Base-by-base conservation (phyloP, 2,888 invertebrate genomes). In the Rhingia campestris region DNA sequence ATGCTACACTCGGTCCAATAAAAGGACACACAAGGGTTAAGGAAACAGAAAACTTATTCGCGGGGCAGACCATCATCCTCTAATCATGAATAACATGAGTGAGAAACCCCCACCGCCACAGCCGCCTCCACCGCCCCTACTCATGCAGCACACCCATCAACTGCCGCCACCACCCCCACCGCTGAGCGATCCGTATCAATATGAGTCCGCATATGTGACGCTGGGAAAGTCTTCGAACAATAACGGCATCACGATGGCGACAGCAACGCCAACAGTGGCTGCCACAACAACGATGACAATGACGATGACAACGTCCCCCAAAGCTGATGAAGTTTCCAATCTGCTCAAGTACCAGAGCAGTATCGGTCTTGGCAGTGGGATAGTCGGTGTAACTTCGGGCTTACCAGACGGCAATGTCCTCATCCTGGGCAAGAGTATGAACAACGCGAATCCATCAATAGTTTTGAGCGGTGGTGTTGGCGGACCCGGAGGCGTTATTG, bases 211-310 rank as follows among this genome's bases (percentile, higher is more conserved):
- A 70, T 74, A 79, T 79, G 82, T 74, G 63, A 75, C 74, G 75
- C 75, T 82, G 0, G 86, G 73, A 58, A 82, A 86, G 69, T 58
- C 74, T 41, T 69, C 66, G 10, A 80, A 81, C 70, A 80, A 81
- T 70, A 81, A 80, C 30, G 69, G 69, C 66, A 74, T 54, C 58
- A 64, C 76, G 70, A 74, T 75, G 74, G 61, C 75, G 64, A 76
- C 77, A 72, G 61, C 70, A 41, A 45, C 82, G 12, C 67, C 82
- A 87, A 84, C 86, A 86, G 72, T 69, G 37, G 45, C 87, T 80
- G 41, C 79, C 51, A 79, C 82, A 79, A 79, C 87, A 72, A 74
- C 86, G 39, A 67, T 87, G 61, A 45, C 87, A 56, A 81, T 84
- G 33, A 86, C 73, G 33, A 76, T 86, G 79, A 79, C 82, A 79